Base-by-base conservation (phyloP, 2,113 vertebrate genomes). In the Hemichromis elongatus region DNA sequence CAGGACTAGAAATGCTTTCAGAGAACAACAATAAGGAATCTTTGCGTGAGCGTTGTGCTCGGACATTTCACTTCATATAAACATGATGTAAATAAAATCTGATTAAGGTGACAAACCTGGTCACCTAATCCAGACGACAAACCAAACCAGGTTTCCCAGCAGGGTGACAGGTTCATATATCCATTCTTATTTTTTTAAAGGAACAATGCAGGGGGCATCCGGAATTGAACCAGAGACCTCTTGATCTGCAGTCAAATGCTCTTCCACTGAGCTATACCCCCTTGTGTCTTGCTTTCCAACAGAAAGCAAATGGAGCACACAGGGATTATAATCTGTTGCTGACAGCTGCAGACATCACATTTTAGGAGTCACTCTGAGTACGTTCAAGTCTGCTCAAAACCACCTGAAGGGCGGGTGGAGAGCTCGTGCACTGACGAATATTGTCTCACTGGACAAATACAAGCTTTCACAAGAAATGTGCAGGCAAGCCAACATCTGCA, bases 231-330 rank as follows among this genome's bases (percentile, higher is more conserved):
- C 93, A 68, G 95, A 89, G 96, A 96, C 96, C 95, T 96, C 90
- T 96, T 96, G 96, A 96, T 95, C 95, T 94, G 95, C 94, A 97
- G 96, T 96, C 95, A 97, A 97, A 97, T 97, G 95, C 96, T 96
- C 96, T 95, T 95, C 96, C 92, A 96, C 96, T 97, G 96, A 97
- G 96, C 96, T 97, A 97, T 96, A 96, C 96, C 96, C 95, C 94
- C 40, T 14, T 40, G 19, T 3, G 1, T 7, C 3, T 0, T 6
- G 1, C 0, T 1, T n/a, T 8, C 7, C 61, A 24, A 37, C 11
- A 66, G 3, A 24, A 40, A 40, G n/a, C 4, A 40, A 66, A 40
- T 40, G 35, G 10, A 37, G 6, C 5, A 33, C 2, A 2, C 30
- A 13, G 61, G 12, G n/a, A 14, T 66, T 40, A 40, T 40, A 40